Conservation (phyloP, 2,888 invertebrate species). For the Lamellibrachia satsuma region DNA sequence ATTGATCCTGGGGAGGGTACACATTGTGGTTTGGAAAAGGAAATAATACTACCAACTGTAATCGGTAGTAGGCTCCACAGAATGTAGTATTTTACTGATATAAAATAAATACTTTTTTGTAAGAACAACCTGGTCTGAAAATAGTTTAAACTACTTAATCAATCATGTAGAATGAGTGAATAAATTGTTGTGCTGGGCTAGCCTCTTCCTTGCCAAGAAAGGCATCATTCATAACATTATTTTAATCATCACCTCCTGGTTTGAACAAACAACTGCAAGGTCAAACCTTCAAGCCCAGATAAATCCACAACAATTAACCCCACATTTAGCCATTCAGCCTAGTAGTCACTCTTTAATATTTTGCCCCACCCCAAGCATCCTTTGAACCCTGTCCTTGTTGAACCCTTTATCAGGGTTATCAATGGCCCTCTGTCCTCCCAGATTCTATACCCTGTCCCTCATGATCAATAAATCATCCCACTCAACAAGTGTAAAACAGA, state of each 20-base stretch:
- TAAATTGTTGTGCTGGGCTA: background rate
- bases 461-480: background rate
- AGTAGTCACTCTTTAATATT: background rate
- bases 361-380: background rate
- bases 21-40: background rate
- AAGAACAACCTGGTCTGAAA: too few relatives aligned
- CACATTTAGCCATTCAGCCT: background rate
- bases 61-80: background rate
- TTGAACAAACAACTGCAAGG: background rate
- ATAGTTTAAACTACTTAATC: too few relatives aligned
- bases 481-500: slow-evolving; percentile 13
- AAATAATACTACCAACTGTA: background rate
- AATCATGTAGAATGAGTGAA: too few relatives aligned
- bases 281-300: background rate
- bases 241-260: background rate
- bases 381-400: background rate
- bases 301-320: slow-evolving; percentile 3
- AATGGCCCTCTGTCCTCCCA: background rate
- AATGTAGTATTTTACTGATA: too few relatives aligned
- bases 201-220: background rate
- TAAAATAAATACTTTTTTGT: too few relatives aligned
- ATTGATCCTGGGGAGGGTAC: background rate
- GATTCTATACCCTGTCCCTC: background rate
- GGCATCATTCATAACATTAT: background rate
- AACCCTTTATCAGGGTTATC: background rate